Evolutionary conservation across 2,113 vertebrate species (phyloP).

Genomic region (Myotis brandtii): DNA sequence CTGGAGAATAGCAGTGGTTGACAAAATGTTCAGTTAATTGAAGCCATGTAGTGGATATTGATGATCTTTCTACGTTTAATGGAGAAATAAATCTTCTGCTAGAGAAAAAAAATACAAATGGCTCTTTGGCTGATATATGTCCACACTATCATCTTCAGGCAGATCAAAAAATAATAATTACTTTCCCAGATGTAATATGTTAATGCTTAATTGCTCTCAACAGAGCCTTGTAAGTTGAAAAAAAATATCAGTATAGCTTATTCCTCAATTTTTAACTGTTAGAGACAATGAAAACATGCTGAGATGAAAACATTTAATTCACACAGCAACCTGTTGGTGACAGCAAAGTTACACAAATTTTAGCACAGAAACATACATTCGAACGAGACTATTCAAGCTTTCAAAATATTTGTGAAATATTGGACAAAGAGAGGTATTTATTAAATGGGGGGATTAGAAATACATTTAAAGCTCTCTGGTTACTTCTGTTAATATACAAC

Average conservation of each 20-base stretch:
- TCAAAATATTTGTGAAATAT: constrained; percentile 79
- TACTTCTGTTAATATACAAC: constrained; percentile 81
- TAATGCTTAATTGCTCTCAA: constrained; percentile 79
- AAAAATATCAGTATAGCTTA: constrained; percentile 69
- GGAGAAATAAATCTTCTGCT: constrained; percentile 79
- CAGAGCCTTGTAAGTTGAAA: constrained; percentile 70
- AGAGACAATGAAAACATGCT: constrained; percentile 49
- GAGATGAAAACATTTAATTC: constrained; percentile 77
- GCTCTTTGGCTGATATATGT: constrained; percentile 81
- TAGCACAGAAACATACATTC: constrained; percentile 31
- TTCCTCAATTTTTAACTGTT: constrained; percentile 74
- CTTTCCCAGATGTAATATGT: constrained; percentile 73
- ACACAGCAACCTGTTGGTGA: constrained; percentile 87
- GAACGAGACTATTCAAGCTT: constrained; percentile 66
- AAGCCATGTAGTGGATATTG: constrained; percentile 81
- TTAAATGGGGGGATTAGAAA: constrained; percentile 86
- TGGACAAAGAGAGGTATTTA: constrained; percentile 84
- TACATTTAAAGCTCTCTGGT: constrained; percentile 83
- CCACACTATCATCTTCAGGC: constrained; percentile 77
- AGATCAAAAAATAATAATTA: constrained; percentile 83
- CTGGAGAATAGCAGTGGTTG: constrained; percentile 78
- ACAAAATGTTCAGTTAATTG: constrained; percentile 83
- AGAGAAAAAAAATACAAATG: constrained; percentile 78
- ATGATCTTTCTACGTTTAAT: constrained; percentile 83
- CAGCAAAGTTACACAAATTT: constrained; percentile 86